phyloP scores from a whole-genome alignment of 2,113 vertebrate species.

The Ptilorrhoa leucosticta region DNA sequence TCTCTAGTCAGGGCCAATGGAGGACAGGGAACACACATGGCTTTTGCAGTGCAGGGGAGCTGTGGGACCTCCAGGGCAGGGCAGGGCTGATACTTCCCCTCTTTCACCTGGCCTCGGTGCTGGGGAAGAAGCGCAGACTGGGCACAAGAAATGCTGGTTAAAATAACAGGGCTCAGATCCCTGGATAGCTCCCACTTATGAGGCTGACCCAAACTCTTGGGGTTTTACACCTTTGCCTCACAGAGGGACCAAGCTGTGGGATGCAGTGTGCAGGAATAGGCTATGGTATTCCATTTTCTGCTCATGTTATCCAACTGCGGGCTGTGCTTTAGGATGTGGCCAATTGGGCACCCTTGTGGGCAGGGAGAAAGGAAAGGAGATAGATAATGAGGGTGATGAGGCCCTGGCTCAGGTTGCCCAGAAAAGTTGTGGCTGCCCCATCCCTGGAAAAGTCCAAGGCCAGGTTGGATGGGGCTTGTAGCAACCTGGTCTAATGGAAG shows the following conservation, averaged over 20 bases:
- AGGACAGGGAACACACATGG: neutral
- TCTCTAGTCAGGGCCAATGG: neutral
- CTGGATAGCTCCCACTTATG: neutral
- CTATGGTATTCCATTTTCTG: neutral
- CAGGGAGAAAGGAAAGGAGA: neutral
- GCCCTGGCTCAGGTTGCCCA: neutral
- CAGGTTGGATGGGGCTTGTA: neutral
- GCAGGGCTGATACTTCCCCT: neutral
- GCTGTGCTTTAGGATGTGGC: neutral
- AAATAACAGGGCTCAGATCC: neutral
- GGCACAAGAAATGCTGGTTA: accelerated
- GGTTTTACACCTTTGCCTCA: neutral
- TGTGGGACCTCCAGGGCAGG: neutral
- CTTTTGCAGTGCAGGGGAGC: accelerated
- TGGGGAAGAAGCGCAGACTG: neutral
- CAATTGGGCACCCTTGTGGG: accelerated
- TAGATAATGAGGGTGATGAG: neutral
- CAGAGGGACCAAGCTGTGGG: neutral
- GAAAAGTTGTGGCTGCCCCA: neutral
- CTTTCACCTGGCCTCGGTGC: accelerated
- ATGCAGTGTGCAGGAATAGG: neutral
- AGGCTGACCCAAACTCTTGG: neutral
- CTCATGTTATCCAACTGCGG: accelerated
- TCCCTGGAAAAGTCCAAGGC: neutral
- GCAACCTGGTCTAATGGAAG: neutral